Base-by-base conservation (phyloP, 92 coral and sea anemone genomes). In the Palythoa heliodiscus region DNA sequence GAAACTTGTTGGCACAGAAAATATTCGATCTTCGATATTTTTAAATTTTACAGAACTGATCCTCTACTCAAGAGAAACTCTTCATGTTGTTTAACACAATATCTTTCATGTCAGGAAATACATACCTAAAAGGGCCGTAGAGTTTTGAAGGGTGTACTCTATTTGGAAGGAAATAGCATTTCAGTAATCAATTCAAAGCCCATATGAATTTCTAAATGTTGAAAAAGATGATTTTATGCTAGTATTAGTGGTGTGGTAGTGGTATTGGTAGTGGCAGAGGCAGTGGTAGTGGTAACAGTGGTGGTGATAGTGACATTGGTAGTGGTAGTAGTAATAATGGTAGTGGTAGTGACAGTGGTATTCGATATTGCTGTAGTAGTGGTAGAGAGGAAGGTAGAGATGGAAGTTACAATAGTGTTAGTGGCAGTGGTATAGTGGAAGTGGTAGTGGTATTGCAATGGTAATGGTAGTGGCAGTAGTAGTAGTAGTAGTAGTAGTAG, bases 51-150 rank as follows among this genome's bases (percentile, higher is more conserved):
- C 4, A 8, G 50, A 7, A 5, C 50, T 43, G 50, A 8, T 43
- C 50, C 50, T 43, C 50, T 43, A 43, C 50, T 1, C 0, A 8
- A 43, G 50, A 43, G 7, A 43, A 43, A 29, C 35, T 29, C 35
- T 29, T 8, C 50, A 43, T 43, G 50, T 5, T 43, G 9, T 43
- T 43, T 0, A 43, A 43, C 48, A 43, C 48, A 43, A 43, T 43
- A 43, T 43, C 8, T 43, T 43, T 43, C 6, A 0, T 0, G 48
- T 43, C 48, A 43, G 6, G 19, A 57, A 17, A 53, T 4, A 64
- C 91, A 39, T 71, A 89, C 96, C 94, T 93, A n/a, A 93, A 93
- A 43, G 96, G 96, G 15, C 96, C 96, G 67, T 93, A 93, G 1
- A 93, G 85, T 38, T 63, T 68, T 3, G 96, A 93, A 6, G 96